Evolutionary conservation across 53 echinoderm and acorn worm species (phyloP), one percentile per base, ranked within the genome.

Genomic region (Hippasteria phrygiana): DNA sequence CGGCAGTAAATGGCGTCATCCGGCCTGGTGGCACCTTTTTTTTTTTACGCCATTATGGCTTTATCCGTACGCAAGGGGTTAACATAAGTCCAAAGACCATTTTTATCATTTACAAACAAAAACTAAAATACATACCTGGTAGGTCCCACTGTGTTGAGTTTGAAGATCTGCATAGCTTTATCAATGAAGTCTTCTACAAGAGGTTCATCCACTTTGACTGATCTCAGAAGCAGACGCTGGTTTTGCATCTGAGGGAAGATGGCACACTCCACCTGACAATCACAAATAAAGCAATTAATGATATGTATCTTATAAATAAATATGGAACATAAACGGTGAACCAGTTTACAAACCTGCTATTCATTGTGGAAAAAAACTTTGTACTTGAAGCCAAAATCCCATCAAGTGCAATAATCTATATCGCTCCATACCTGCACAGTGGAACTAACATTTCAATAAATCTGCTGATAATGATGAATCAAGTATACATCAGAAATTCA

Each of bases 111-210:
- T 59, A 7, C 26, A 24, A 14, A 83, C 20, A 42, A 24, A 33
- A 24, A 8, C 2, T 4, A 59, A 59, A 59, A 2, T 24, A 50
- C 87, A 70, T 87, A 97, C 97, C 94, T 91, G 14, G 99, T 94
- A 8, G 99, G 99, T 66, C 99, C 99, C 17, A 99, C 99, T 55
- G 99, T 96, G 87, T 99, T 99, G 59, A 83, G 84, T 74, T 99
- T 99, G 90, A 99, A 99, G 63, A 99, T 96, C 85, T 96, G 88
- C 99, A 99, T 99, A 70, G 99, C 99, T 87, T 94, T 92, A 90
- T 99, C 99, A 43, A 99, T 99, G 75, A 94, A 99, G 18, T 99
- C 95, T 11, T 94, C 96, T 50, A 99, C 95, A 5, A 99, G 90
- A 34, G 94, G 99, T 59, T 99, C 99, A 34, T 96, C 99, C 2